These are phyloP conservation scores for Cheilosia soror DNA, from an alignment of 2,888 invertebrate species.

Conservation along the genomic window DNA sequence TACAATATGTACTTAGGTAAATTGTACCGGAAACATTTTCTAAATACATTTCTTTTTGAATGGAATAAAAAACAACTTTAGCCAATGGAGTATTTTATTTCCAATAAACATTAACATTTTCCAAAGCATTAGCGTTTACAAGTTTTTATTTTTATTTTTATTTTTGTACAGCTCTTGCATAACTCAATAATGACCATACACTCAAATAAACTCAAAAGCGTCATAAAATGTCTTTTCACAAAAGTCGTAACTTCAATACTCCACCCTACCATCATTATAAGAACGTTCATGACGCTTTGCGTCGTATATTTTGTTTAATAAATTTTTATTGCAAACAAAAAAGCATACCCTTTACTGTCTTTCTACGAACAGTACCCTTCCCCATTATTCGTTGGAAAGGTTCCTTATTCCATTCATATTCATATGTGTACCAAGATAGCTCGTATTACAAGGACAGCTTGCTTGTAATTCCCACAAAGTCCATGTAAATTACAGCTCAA, in stretches of 20 bases:
- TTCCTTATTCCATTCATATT: conserved; percentile 21
- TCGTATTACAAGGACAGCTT: conserved; percentile 14
- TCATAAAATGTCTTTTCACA: conserved; percentile 30
- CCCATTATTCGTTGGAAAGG: conserved; percentile 19
- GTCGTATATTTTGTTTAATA: conserved; percentile 17
- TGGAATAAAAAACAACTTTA: no score
- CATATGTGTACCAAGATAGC: conserved; percentile 1
- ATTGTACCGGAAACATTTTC: no score
- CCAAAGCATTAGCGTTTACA: no score
- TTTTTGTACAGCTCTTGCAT: neutral
- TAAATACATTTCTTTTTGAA: no score
- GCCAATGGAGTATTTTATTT: no score
- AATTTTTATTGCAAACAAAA: conserved; percentile 33
- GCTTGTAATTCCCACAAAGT: conserved; percentile 60
- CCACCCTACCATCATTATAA: conserved; percentile 1
- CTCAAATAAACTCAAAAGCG: conserved; percentile 17
- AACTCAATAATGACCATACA: conserved; percentile 23
- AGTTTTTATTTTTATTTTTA: no score
- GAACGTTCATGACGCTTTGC: neutral
- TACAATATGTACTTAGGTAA: no score
- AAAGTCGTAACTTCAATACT: conserved; percentile 39
- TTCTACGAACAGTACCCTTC: conserved; percentile 12
- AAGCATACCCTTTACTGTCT: neutral
- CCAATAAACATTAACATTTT: no score
- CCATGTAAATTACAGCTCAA: conserved; percentile 60